phyloP scores from a whole-genome alignment of 2,888 invertebrate species.

The Gymnocheta viridis region DNA sequence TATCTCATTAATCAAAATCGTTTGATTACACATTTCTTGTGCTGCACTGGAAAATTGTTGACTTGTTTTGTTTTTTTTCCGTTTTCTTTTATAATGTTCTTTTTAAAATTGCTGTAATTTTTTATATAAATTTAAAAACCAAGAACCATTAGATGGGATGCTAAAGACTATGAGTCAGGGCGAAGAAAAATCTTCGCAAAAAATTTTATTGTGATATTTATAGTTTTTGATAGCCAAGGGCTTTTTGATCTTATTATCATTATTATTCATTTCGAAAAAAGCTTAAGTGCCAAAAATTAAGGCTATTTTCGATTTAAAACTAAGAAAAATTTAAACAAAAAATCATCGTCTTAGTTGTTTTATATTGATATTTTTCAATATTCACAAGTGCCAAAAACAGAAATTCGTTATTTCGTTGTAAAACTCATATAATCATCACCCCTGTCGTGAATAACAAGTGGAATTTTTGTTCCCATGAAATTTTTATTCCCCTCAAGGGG shows the following conservation, averaged over 20 bases:
- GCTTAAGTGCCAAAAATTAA: not conserved
- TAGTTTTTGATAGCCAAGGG: not conserved
- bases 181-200: constrained; percentile 1
- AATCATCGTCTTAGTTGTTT: not conserved
- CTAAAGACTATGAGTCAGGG: constrained; percentile 7
- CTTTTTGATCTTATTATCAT: not conserved
- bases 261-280: not conserved
- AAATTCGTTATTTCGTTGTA: constrained; percentile 5
- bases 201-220: not conserved
- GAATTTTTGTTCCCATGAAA: too few species aligned
- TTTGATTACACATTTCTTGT: too few species aligned
- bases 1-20: too few species aligned
- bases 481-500: too few species aligned
- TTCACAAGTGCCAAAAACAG: constrained; percentile 45
- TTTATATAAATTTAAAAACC: not conserved
- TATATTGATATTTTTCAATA: not conserved
- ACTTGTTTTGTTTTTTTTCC: not conserved
- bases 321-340: too few species aligned
- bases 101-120: not conserved
- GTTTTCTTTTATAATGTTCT: not conserved
- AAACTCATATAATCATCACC: not conserved
- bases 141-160: not conserved
- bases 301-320: not conserved
- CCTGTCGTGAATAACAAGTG: too few species aligned
- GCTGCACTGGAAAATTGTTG: too few species aligned